Conservation (phyloP, 2,797 vertebrate species). For the Lacerta viridis region DNA sequence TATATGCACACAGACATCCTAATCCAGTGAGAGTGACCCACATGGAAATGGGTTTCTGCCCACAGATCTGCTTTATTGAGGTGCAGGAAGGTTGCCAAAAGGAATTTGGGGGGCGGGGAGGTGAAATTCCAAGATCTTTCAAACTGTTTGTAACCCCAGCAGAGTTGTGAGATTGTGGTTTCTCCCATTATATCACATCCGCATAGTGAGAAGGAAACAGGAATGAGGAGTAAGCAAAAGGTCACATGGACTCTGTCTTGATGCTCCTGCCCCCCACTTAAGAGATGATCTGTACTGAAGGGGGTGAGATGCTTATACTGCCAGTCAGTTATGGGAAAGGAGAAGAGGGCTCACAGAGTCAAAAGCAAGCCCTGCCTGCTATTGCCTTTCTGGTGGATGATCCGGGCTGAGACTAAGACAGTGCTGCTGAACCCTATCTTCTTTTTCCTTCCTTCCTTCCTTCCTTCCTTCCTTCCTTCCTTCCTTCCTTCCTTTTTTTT, state of each 20-base stretch:
- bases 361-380: not conserved
- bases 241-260: not conserved
- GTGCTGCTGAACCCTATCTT: not conserved
- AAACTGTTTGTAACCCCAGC: not conserved
- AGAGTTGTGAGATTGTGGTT: too few species aligned
- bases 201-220: not conserved
- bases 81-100: not conserved
- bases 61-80: slow-evolving; percentile 40
- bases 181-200: not conserved
- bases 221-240: not conserved
- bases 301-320: not conserved
- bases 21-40: slow-evolving; percentile 43
- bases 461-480: too few species aligned
- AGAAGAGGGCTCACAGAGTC: not conserved
- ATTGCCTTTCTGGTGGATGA: not conserved
- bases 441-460: not conserved
- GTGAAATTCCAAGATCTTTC: not conserved
- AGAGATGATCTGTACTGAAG: not conserved
- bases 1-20: slow-evolving; percentile 53
- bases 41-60: slow-evolving; percentile 35
- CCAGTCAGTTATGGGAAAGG: not conserved
- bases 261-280: not conserved
- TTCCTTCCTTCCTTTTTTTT: too few species aligned
- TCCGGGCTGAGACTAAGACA: not conserved
- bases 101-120: not conserved